A percentile compares a stretch with the other conserved stretches of the same genome.
Conservation (phyloP, 1,140 invertebrate species). For the Drosophila pandora region DNA sequence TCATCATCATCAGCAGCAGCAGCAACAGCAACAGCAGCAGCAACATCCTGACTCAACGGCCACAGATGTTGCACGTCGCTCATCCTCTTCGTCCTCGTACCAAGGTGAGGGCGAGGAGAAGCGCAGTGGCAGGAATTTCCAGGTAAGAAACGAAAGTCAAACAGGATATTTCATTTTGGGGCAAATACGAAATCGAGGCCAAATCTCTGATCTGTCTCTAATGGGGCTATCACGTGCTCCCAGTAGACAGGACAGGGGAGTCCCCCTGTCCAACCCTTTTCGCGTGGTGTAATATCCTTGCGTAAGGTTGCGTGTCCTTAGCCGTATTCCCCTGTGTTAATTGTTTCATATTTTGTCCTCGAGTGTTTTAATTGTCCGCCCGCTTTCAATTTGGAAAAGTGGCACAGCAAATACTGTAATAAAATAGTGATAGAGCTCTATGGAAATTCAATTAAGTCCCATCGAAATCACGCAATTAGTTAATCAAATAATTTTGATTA, state of each 20-base stretch:
- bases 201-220: conserved; percentile 55
- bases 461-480: conserved; percentile 82
- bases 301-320: conserved; percentile 68
- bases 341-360: conserved; percentile 79
- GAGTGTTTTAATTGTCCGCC: conserved; percentile 63
- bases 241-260: neutral
- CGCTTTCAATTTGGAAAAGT: conserved; percentile 77
- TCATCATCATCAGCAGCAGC: conserved; percentile 51
- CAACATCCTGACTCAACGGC: conserved; percentile 82
- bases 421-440: conserved; percentile 47
- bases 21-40: conserved; percentile 60
- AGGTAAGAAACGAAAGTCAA: conserved; percentile 66
- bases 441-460: conserved; percentile 80
- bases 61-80: conserved; percentile 78
- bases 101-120: conserved; percentile 78
- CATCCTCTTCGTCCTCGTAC: conserved; percentile 74
- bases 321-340: conserved; percentile 67
- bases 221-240: conserved; percentile 65
- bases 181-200: conserved; percentile 7
- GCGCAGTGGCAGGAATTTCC: conserved; percentile 78
- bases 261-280: conserved; percentile 3
- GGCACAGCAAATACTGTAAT: conserved; percentile 56
- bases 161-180: conserved; percentile 59
- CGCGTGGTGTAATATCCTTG: conserved; percentile 35
- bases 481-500: conserved; percentile 82